Evolutionary conservation across 2,113 vertebrate species (phyloP), one percentile per base, ranked within the genome.

Genomic region (Solenodon paradoxus): DNA sequence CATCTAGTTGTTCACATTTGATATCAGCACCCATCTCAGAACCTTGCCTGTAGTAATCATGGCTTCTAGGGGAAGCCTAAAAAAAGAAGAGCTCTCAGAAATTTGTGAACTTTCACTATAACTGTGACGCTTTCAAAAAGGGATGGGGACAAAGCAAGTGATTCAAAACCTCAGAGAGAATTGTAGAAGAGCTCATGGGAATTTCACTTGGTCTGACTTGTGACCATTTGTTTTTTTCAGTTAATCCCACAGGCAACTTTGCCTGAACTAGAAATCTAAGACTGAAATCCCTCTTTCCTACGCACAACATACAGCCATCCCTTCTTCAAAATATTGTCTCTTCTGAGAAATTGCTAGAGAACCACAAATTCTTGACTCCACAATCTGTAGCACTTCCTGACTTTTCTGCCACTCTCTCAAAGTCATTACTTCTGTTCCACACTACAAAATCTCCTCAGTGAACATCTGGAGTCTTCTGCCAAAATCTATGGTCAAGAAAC

Each of bases 1-100:
- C 17, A 4, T 35, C 24, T 72, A 17, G 35, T 45, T 24, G 49
- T 57, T 68, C 22, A 66, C 64, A 32, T 88, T 61, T 81, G 80
- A 94, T 13, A 66, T 35, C 0, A 0, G 9, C 38, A 26, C 13
- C 19, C 30, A 80, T 71, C 11, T 94, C 63, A 20, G 28, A 53
- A 84, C 9, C 32, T 88, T 83, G 22, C 68, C 28, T 11, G 19
- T 3, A 49, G 53, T 74, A 40, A 35, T 49, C 42, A 19, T 10
- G 28, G 38, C 28, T 88, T 82, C 69, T 82, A 74, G 64, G 3
- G 49, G 16, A 95, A 82, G 45, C 38, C 40, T 35, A 53, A 35
- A 35, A 53, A 89, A 94, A 92, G 84, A 64, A 72, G 19, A 85
- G 32, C 49, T 26, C 47, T 47, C n/a, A 78, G 40, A 78, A 86